These are phyloP conservation scores for Caenorhabditis tropicalis DNA, from an alignment of 1,140 invertebrate genomes.

Conservation along the genomic window DNA sequence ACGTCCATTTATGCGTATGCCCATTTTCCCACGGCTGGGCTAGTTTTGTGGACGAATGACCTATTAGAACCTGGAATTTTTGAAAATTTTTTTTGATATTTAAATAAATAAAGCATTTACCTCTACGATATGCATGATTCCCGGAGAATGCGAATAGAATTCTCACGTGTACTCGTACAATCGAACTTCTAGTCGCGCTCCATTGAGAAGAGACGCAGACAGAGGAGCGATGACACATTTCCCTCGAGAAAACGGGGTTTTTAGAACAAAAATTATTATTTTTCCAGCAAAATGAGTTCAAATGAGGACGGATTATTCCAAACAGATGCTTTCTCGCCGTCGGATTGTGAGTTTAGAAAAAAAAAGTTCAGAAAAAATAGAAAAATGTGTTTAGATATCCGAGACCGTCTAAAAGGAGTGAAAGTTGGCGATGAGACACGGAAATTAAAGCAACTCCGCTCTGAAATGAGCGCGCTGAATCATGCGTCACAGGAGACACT, in stretches of 20 bases:
- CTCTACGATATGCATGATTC: slow-evolving; percentile 10
- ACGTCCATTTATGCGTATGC: slow-evolving; percentile 7
- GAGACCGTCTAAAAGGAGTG: slow-evolving; percentile 45
- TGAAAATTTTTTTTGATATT: not conserved
- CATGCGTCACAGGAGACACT: slow-evolving; percentile 63
- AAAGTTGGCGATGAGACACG: slow-evolving; percentile 63
- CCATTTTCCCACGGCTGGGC: not conserved
- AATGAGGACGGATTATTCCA: slow-evolving; percentile 38
- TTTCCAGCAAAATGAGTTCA: not conserved
- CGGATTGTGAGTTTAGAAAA: slow-evolving; percentile 30
- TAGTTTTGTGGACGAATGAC: not conserved
- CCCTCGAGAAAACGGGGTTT: too few species aligned
- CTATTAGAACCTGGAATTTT: not conserved
- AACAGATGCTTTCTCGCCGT: slow-evolving; percentile 30
- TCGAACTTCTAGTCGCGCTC: not conserved
- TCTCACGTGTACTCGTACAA: not conserved
- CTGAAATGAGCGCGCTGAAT: slow-evolving; percentile 60
- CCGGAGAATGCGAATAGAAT: not conserved
- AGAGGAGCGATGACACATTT: not conserved
- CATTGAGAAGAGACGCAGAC: not conserved
- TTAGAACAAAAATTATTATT: too few species aligned
- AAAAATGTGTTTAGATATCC: slow-evolving; percentile 42
- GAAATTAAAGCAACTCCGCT: slow-evolving; percentile 61
- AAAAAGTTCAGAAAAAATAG: not conserved
- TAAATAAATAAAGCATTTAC: too few species aligned